Evolutionary conservation across 2,113 vertebrate species (phyloP), one percentile per base, ranked within the genome.

Genomic region (Peromyscus maniculatus): DNA sequence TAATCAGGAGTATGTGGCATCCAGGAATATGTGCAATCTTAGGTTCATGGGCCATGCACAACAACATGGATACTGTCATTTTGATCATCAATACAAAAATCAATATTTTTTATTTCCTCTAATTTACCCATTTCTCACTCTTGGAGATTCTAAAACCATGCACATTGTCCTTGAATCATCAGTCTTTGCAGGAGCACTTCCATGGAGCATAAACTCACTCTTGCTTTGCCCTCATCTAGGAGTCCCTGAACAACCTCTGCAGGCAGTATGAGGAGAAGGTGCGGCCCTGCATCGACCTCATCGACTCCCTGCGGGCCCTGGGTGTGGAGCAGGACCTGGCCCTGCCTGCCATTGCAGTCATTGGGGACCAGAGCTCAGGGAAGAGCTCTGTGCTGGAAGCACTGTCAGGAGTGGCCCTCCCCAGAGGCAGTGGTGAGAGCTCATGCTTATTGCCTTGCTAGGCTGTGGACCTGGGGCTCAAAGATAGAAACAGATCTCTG

Each of bases 381-480:
- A 99, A 99, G 98, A 99, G 99, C 87, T 99, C 99, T 0, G 99
- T 99, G 91, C 94, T 99, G 57, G 99, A 99, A 98, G 99, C 99
- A 3, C 98, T 99, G 80, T 99, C 99, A 0, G 99, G 99, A 31
- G 98, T 99, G 52, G 91, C 99, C 87, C 98, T 99, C 57, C 99
- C 99, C 24, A 99, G 99, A 75, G 99, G 99, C 66, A 99, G 96
- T 2, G 99, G 99, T 99, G 64, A 98, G 79, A 36, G 64, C 10
- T 52, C 39, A 19, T 86, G 39, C 7, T 19, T 86, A 19, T 31
- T 66, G 39, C 57, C 43, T 43, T 31, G 15, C 39, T 86, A 66
- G 59, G 2, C 24, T 33, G 26, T 36, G 84, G 43, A 31, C 28
- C 16, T 22, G 62, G 62, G 43, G 19, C 43, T 67, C 46, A 28